A percentile compares a stretch with the other conserved stretches of the same genome.
Evolutionary conservation across 1,140 invertebrate species (phyloP).

Genomic region (Anastrepha obliqua): DNA sequence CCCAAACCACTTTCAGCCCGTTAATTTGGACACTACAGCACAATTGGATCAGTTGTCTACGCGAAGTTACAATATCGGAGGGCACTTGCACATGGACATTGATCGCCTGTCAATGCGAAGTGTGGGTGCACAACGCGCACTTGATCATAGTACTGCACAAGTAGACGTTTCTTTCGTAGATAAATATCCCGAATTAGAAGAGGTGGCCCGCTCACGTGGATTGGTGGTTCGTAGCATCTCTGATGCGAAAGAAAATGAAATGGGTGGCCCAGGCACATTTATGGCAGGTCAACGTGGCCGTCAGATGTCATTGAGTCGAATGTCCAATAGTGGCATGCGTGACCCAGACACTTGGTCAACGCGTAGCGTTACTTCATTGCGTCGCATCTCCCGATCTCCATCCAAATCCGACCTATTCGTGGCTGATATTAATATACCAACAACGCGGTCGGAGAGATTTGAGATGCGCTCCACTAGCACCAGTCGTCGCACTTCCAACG

Average conservation of each 20-base stretch:
- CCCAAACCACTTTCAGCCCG: constrained; percentile 59
- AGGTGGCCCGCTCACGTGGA: constrained; percentile 66
- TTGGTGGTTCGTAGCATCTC: constrained; percentile 70
- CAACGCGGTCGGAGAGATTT: neutral
- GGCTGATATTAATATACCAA: constrained; percentile 70
- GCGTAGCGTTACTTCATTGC: constrained; percentile 68
- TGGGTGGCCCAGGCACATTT: constrained; percentile 51
- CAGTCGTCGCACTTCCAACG: constrained; percentile 70
- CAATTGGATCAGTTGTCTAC: constrained; percentile 64
- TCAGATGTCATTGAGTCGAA: constrained; percentile 67
- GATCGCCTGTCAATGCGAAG: constrained; percentile 58
- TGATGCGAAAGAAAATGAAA: constrained; percentile 67
- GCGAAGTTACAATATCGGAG: constrained; percentile 64
- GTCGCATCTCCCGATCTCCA: constrained; percentile 67
- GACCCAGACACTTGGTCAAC: constrained; percentile 66
- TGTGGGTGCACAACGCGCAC: constrained; percentile 36
- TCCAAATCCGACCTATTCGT: constrained; percentile 70
- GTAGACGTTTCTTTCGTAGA: constrained; percentile 70
- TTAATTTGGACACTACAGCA: constrained; percentile 37
- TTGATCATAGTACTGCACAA: constrained; percentile 56
- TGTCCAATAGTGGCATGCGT: constrained; percentile 62
- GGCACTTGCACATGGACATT: constrained; percentile 60
- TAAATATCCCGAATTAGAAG: constrained; percentile 70
- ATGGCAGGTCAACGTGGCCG: constrained; percentile 61
- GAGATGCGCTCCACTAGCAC: constrained; percentile 67